phyloP scores from a whole-genome alignment of 2,797 vertebrate genomes.

The Acridotheres tristis region DNA sequence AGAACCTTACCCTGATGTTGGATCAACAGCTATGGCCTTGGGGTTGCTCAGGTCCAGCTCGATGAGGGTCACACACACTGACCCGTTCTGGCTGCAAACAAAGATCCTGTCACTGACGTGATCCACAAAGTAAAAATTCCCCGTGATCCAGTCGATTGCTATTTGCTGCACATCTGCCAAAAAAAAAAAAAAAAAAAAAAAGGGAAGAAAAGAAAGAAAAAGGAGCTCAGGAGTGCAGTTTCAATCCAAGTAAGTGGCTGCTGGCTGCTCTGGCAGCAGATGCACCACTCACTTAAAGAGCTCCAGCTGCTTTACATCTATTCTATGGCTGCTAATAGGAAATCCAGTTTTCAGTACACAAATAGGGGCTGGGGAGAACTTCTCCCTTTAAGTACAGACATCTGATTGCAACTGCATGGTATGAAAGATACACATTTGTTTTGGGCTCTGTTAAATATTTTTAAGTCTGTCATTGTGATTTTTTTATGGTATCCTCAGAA shows the following conservation, averaged over 20 bases:
- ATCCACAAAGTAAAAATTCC: conserved; percentile 94
- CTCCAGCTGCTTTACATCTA: neutral
- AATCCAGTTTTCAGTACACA: neutral
- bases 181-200: neutral
- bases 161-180: conserved; percentile 90
- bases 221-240: conserved; percentile 1
- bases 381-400: neutral
- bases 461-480: neutral
- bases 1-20: conserved; percentile 88
- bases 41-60: conserved; percentile 91
- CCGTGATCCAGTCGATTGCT: conserved; percentile 93
- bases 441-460: neutral
- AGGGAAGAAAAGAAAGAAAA: neutral
- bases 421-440: neutral
- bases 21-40: conserved; percentile 91
- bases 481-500: neutral
- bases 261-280: neutral
- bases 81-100: conserved; percentile 83
- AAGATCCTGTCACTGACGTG: conserved; percentile 87
- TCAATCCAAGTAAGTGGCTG: neutral
- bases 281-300: neutral
- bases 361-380: neutral
- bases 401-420: neutral
- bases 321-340: neutral
- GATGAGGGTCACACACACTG: conserved; percentile 89